A percentile compares a stretch with the other conserved stretches of the same genome.
phyloP scores from a whole-genome alignment of 2,888 invertebrate species.

The Amorpha juglandis region DNA sequence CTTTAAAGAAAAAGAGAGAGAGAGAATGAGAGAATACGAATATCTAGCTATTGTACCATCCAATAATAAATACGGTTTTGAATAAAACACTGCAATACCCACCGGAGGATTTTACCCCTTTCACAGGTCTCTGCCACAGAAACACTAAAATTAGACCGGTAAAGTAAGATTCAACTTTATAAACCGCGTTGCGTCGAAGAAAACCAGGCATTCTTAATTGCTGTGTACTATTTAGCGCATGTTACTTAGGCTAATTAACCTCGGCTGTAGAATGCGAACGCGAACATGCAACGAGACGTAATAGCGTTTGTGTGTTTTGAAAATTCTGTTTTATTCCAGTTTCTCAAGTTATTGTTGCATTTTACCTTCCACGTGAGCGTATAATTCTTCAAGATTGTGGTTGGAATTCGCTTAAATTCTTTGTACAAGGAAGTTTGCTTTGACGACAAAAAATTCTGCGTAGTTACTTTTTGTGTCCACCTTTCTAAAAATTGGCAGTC shows the following conservation, averaged over 20 bases:
- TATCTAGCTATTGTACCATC: constrained; percentile 1
- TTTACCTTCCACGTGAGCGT: background rate
- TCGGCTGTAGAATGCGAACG: constrained; percentile 50
- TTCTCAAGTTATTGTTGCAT: constrained; percentile 26
- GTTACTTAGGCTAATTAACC: constrained; percentile 64
- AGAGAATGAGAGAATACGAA: too few relatives aligned
- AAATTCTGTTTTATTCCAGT: constrained; percentile 28
- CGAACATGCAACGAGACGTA: constrained; percentile 46
- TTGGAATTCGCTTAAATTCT: background rate
- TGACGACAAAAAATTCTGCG: background rate
- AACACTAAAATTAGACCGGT: constrained; percentile 42
- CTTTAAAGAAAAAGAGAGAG: too few relatives aligned
- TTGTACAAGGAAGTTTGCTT: background rate
- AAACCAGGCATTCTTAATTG: constrained; percentile 57
- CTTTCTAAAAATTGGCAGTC: too few relatives aligned
- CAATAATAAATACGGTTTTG: background rate
- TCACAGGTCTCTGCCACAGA: constrained; percentile 21
- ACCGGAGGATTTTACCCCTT: constrained; percentile 19
- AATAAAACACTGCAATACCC: background rate
- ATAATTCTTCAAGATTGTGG: constrained; percentile 15
- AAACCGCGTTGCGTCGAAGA: constrained; percentile 46
- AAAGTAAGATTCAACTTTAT: constrained; percentile 52
- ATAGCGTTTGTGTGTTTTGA: constrained; percentile 36
- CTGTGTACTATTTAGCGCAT: constrained; percentile 54
- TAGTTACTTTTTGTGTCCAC: background rate